Conservation (phyloP, 2,797 vertebrate species). For the Chelon auratus region DNA sequence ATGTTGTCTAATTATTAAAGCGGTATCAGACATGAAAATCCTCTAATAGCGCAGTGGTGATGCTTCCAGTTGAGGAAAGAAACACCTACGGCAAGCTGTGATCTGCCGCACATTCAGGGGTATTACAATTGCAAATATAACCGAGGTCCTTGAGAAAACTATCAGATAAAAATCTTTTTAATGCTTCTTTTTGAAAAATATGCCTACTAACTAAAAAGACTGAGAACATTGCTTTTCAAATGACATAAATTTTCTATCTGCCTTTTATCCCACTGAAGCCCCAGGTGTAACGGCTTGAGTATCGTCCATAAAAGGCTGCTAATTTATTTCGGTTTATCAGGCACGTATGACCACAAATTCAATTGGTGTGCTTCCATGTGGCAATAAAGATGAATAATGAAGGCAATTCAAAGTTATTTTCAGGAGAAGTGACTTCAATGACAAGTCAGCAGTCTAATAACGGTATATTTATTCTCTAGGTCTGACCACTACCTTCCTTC, state of each 20-base stretch:
- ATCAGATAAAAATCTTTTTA: constrained; percentile 38
- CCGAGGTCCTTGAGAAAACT: constrained; percentile 36
- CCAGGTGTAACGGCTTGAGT: background rate
- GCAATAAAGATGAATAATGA: background rate
- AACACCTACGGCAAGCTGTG: constrained; percentile 52
- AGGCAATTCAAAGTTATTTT: constrained; percentile 9
- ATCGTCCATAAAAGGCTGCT: constrained; percentile 15
- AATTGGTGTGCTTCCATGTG: background rate
- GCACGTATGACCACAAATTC: background rate
- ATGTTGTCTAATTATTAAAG: constrained; percentile 64
- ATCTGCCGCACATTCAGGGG: constrained; percentile 33
- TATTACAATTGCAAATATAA: constrained; percentile 61
- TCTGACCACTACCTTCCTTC: constrained; percentile 77
- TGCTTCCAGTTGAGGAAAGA: constrained; percentile 45
- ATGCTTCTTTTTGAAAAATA: constrained; percentile 33
- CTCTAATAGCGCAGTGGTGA: constrained; percentile 25
- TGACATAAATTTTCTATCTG: constrained; percentile 27
- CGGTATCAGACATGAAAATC: constrained; percentile 58
- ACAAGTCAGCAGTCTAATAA: constrained; percentile 4
- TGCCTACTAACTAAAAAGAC: constrained; percentile 24
- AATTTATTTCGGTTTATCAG: constrained; percentile 35
- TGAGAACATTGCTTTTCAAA: constrained; percentile 14
- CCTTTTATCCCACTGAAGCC: constrained; percentile 18
- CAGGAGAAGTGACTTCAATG: constrained; percentile 3
- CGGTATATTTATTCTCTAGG: background rate